Percentiles rank a stretch among this genome's conserved stretches.
Evolutionary conservation across 2,888 invertebrate genomes (phyloP).

Genomic region (Melieria crassipennis): DNA sequence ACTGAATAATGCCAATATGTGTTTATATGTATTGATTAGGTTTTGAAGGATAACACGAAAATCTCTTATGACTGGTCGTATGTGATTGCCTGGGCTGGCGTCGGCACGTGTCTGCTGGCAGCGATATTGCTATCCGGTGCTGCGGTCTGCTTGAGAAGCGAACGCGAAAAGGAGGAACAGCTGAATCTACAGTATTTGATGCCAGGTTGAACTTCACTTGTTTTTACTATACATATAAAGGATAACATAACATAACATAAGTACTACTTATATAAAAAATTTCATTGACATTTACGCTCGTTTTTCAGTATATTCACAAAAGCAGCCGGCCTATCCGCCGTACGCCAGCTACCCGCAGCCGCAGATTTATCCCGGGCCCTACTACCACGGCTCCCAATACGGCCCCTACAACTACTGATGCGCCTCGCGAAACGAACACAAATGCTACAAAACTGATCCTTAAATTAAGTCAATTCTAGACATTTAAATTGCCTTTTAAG

Average conservation of each 20-base stretch:
- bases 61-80: constrained; percentile 96
- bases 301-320: constrained; percentile 89
- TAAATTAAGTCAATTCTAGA: too few species aligned
- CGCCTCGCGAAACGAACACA: neutral
- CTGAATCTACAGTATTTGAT: constrained; percentile 97
- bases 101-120: constrained; percentile 89
- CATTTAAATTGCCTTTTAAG: too few species aligned
- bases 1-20: neutral
- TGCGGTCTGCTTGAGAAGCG: constrained; percentile 92
- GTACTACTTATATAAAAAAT: too few species aligned
- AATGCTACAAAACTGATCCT: neutral
- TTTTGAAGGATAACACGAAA: constrained; percentile 85
- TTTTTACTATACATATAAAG: neutral
- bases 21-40: constrained; percentile 66
- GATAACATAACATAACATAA: too few species aligned
- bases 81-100: constrained; percentile 96
- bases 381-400: constrained; percentile 92
- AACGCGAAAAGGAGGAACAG: constrained; percentile 93
- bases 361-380: constrained; percentile 85
- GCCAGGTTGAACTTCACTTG: constrained; percentile 76
- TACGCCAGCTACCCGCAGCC: constrained; percentile 88
- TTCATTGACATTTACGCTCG: neutral
- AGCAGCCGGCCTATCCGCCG: constrained; percentile 83
- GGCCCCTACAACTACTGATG: constrained; percentile 91
- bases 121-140: constrained; percentile 93